Evolutionary conservation across 2,113 vertebrate genomes (phyloP), one percentile per base, ranked within the genome.

Genomic region (Grammomys dolichurus): DNA sequence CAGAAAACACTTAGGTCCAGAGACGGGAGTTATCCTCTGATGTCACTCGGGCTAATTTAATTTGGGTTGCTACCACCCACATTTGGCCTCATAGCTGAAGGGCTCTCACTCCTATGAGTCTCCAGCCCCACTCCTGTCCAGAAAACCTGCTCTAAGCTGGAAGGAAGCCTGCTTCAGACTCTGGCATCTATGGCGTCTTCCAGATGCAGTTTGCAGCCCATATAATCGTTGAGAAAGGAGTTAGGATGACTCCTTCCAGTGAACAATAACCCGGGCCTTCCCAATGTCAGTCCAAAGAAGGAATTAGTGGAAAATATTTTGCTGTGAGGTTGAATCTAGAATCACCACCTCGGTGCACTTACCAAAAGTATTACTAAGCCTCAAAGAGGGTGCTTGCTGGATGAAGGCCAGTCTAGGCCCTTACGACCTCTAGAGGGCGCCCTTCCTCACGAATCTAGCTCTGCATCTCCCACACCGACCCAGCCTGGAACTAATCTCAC

Each of bases 401-500:
- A 5, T 56, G 69, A 46, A 46, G 67, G 16, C 70, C 28, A 0
- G 26, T 7, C 36, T 16, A 9, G 33, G 36, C 22, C 26, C 58
- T 2, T 33, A 31, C 0, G 16, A 58, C n/a, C 95, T 78, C 75
- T 16, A 89, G 67, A 56, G 72, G 70, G n/a, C 65, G 14, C 56
- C 72, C 58, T 58, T 77, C 19, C 48, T 36, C 80, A 46, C 5
- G 5, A 3, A 20, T 28, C 67, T 58, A 10, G 31, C n/a, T 26
- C 77, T 2, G 13, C 58, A 36, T 73, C 6, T 40, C n/a, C 54
- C 0, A 56, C 76, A 2, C 1, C 20, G 43, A 11, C 75, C 77
- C 2, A 7, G 1, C 43, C 0, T 1, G 2, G 0, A 33, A 20
- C 58, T 0, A 0, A 0, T 9, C 98, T 99, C 98, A 99, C 99